phyloP scores from a whole-genome alignment of 2,113 vertebrate species.

The Sander lucioperca region DNA sequence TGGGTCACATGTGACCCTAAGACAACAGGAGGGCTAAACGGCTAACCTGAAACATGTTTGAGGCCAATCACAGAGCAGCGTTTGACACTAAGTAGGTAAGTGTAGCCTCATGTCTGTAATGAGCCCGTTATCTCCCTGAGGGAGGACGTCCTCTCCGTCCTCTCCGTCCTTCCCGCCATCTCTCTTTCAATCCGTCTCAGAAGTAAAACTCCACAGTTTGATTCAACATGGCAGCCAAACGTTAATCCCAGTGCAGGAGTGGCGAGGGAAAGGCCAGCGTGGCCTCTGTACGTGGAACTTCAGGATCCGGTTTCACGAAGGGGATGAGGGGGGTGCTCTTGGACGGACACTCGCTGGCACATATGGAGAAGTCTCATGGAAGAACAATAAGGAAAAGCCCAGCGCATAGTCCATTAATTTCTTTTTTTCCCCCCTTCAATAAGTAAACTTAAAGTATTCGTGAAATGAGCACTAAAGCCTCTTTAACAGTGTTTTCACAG shows the following conservation, averaged over 20 bases:
- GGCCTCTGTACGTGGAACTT: slow-evolving; percentile 60
- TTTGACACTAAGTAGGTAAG: no score
- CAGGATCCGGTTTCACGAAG: slow-evolving; percentile 66
- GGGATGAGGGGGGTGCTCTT: slow-evolving; percentile 40
- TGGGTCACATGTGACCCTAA: accelerated
- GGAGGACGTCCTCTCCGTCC: no score
- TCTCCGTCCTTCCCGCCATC: no score
- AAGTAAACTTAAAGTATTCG: slow-evolving; percentile 82
- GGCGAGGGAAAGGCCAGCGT: not conserved
- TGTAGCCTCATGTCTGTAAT: no score
- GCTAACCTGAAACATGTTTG: no score
- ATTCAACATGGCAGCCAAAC: no score
- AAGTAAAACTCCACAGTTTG: no score
- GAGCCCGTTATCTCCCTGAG: no score
- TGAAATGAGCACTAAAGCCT: slow-evolving; percentile 84
- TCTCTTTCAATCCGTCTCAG: no score
- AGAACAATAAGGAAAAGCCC: slow-evolving; percentile 80
- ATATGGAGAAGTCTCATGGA: slow-evolving; percentile 72
- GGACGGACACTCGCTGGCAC: slow-evolving; percentile 51
- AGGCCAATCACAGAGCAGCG: no score
- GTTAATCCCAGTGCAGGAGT: no score
- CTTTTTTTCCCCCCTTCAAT: slow-evolving; percentile 68
- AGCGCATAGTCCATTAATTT: slow-evolving; percentile 78
- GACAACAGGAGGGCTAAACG: no score
- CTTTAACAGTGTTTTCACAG: slow-evolving; percentile 86